These are phyloP conservation scores for Drosophila ercepeae DNA, from an alignment of 1,140 invertebrate species.

Conservation along the genomic window DNA sequence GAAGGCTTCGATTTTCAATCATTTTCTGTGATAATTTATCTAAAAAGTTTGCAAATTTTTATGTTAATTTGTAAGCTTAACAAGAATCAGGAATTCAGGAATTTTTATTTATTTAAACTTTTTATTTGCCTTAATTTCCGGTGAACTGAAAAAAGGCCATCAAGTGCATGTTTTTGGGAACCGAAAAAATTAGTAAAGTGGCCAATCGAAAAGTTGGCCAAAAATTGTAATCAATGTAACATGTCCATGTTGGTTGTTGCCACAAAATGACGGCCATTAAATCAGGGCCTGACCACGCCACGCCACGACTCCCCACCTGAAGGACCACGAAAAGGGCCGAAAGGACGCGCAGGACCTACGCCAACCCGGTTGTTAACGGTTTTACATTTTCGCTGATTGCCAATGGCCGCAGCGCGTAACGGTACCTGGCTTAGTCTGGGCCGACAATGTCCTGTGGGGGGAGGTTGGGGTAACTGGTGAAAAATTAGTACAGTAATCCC, in stretches of 20 bases:
- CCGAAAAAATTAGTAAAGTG: neutral
- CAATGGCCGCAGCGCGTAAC: slow-evolving; percentile 47
- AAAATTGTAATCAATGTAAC: neutral
- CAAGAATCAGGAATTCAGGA: no score
- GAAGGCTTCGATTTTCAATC: neutral
- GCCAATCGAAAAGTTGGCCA: neutral
- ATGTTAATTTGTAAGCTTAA: no score
- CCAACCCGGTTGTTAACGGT: slow-evolving; percentile 64
- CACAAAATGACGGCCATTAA: neutral
- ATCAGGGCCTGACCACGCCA: neutral
- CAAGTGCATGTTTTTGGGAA: neutral
- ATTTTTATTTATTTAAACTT: no score
- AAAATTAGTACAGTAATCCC: slow-evolving; percentile 80
- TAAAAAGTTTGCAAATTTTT: no score
- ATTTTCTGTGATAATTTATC: neutral
- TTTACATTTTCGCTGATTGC: slow-evolving; percentile 75
- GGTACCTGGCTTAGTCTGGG: slow-evolving; percentile 21
- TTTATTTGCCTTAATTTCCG: neutral
- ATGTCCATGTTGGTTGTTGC: neutral
- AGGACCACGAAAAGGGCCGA: neutral
- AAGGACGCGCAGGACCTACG: neutral
- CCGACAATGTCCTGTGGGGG: neutral
- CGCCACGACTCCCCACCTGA: neutral
- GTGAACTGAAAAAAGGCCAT: neutral
- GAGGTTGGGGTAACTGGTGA: neutral